Base-by-base conservation (phyloP, 2,888 invertebrate species). In the Bembecia ichneumoniformis region DNA sequence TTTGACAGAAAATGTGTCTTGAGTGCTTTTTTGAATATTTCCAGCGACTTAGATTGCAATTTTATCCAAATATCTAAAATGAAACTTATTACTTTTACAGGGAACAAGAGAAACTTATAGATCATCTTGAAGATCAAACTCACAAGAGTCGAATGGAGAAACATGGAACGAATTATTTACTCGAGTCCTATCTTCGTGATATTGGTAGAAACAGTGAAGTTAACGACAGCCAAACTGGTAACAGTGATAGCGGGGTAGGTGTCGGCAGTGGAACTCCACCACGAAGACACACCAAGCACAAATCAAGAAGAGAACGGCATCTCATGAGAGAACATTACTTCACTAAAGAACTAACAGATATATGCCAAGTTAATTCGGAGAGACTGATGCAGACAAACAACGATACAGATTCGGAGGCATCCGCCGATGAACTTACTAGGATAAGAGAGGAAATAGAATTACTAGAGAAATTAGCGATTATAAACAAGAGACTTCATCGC, bases 51-150 rank as follows among this genome's bases (percentile, higher is more conserved):
- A n/a, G n/a, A n/a, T n/a, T n/a, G n/a, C n/a, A n/a, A n/a, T n/a
- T n/a, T n/a, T n/a, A n/a, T n/a, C n/a, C n/a, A n/a, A n/a, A n/a
- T n/a, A n/a, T n/a, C n/a, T 7, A 28, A 28, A 28, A 5, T 28
- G 28, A 28, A 28, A 9, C 28, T 28, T 1, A 28, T 28, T 40
- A n/a, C 40, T 40, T 40, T 40, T 57, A 49, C 82, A 91, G 91
- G 61, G 92, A 93, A 64, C 91, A 92, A 69, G 95, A 95, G 70
- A 90, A 91, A 63, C 90, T 94, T 64, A 95, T 96, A 60, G 92
- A 93, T 55, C 90, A 90, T 64, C 89, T 94, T 60, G 94, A 94
- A 82, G 92, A 93, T 66, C 92, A 93, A 66, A 92, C 93, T 28
- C 94, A 94, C 74, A 90, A 91, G 56, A 90, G 88, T 45, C 83